Percentiles rank a stretch among this genome's conserved stretches.
Conservation (phyloP, 2,797 vertebrate species). For the Lerista edwardsae region DNA sequence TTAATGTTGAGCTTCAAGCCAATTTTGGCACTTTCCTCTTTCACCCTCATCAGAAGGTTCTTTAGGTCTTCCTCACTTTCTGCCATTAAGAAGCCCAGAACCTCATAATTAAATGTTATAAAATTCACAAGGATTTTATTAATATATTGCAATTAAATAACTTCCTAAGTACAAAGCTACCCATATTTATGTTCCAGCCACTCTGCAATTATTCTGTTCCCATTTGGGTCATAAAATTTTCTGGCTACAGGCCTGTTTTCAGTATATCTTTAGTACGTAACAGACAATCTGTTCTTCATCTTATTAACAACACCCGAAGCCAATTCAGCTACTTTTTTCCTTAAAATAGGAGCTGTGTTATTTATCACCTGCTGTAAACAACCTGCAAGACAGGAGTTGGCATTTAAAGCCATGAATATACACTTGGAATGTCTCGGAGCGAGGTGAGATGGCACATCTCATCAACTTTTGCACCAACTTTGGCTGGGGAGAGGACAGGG, state of each 20-base stretch:
- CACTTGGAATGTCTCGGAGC: not conserved
- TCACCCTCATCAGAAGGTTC: no score
- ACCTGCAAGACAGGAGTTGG: not conserved
- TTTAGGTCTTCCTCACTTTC: no score
- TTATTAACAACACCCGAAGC: conserved; percentile 38
- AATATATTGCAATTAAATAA: no score
- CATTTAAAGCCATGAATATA: not conserved
- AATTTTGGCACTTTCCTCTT: no score
- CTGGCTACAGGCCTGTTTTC: not conserved
- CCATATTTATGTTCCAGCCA: no score
- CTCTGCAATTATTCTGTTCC: no score
- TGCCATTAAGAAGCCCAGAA: no score
- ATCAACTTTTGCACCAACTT: not conserved
- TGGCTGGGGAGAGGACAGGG: not conserved
- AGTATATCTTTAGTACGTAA: conserved; percentile 21
- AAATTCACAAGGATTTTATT: no score
- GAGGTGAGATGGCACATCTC: not conserved
- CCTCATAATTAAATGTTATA: no score
- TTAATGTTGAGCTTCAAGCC: no score
- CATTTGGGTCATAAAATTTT: no score
- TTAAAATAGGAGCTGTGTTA: not conserved
- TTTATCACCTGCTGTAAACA: conserved; percentile 21
- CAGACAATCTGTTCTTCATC: not conserved
- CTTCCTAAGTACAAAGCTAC: no score
- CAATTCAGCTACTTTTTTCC: conserved; percentile 16